These are phyloP conservation scores for Platycnemis pennipes DNA, from an alignment of 2,888 invertebrate genomes.

Conservation along the genomic window DNA sequence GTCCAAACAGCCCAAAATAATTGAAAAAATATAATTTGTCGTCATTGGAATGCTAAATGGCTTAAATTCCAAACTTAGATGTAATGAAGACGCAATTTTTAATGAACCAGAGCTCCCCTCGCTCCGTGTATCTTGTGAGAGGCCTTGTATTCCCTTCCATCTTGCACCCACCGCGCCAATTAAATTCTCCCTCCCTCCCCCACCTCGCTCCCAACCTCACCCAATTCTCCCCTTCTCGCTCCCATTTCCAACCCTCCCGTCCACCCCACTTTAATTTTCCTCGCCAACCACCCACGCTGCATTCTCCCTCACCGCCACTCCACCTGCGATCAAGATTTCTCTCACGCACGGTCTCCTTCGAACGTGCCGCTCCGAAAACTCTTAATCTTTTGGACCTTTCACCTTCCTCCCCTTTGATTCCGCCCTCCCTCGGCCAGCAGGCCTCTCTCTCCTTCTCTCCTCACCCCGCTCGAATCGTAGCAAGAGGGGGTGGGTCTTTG, in stretches of 20 bases:
- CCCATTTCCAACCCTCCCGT: neutral
- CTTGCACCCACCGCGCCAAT: too few relatives aligned
- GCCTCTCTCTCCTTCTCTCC: neutral
- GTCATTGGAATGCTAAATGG: too few relatives aligned
- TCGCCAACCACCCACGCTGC: neutral
- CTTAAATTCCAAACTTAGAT: too few relatives aligned
- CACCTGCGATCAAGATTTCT: constrained; percentile 44
- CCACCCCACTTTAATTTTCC: neutral
- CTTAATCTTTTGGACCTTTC: constrained; percentile 19
- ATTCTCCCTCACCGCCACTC: neutral
- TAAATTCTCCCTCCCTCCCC: too few relatives aligned
- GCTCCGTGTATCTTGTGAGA: too few relatives aligned
- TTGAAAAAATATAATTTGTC: too few relatives aligned
- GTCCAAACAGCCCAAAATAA: too few relatives aligned
- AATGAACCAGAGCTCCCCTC: too few relatives aligned
- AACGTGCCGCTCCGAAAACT: constrained; percentile 55
- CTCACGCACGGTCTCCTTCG: constrained; percentile 42
- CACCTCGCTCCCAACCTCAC: neutral
- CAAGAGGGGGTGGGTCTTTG: too few relatives aligned
- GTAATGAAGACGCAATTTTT: too few relatives aligned
- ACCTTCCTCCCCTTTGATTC: neutral
- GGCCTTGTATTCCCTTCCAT: too few relatives aligned
- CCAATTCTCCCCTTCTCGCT: neutral
- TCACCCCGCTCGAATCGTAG: neutral
- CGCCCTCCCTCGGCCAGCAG: neutral